Conservation (phyloP, 2,113 vertebrate species). For the Caloenas nicobarica region DNA sequence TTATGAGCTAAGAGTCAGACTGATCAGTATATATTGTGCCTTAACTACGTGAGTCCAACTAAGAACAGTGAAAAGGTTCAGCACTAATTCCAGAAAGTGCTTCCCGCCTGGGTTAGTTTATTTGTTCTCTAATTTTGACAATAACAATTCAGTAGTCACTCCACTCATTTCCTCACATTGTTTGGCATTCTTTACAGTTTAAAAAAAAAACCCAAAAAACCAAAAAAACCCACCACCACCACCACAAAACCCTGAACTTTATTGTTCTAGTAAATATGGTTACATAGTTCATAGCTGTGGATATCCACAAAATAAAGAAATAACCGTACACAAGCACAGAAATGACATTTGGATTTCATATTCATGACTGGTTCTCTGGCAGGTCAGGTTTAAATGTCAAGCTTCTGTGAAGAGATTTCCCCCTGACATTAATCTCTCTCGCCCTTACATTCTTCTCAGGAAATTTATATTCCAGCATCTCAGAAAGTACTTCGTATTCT, state of each 20-base stretch:
- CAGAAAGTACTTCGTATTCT: neutral
- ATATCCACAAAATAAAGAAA: neutral
- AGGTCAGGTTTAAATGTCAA: neutral
- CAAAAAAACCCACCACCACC: neutral
- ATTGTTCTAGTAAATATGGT: neutral
- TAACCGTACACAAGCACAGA: neutral
- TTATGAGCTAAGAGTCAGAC: neutral
- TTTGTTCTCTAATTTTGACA: neutral
- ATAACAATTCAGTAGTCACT: neutral
- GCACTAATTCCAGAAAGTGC: neutral
- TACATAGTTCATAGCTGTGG: neutral
- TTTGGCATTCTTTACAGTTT: neutral
- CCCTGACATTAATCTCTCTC: neutral
- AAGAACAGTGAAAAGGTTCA: neutral
- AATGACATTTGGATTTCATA: constrained; percentile 16
- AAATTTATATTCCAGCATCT: neutral
- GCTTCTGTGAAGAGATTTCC: neutral
- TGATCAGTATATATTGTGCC: neutral
- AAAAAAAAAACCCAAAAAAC: neutral
- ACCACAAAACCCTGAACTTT: neutral
- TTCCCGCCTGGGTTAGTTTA: neutral
- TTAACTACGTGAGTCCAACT: neutral
- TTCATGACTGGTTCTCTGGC: neutral
- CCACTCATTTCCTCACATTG: neutral
- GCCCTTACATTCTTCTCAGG: neutral